Evolutionary conservation across 2,113 vertebrate species (phyloP).

Genomic region (Myrmecobius fasciatus): DNA sequence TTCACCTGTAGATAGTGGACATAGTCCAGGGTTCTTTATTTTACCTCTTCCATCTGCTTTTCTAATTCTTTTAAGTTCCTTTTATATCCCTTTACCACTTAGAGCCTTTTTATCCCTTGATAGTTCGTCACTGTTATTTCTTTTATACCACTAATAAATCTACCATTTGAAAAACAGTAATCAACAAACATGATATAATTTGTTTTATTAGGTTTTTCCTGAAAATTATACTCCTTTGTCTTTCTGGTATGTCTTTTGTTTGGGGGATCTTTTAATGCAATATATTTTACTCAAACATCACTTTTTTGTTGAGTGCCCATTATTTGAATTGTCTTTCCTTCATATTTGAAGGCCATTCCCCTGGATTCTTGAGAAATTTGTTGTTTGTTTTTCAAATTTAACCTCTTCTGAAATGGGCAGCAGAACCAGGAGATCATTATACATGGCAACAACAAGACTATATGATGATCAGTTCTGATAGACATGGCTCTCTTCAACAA

Average conservation of each 20-base stretch:
- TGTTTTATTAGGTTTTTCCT: not conserved
- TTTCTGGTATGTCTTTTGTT: not conserved
- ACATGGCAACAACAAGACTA: no score
- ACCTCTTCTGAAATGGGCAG: no score
- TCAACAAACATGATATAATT: not conserved
- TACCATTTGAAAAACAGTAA: not conserved
- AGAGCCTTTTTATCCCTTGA: not conserved
- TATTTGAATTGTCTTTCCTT: not conserved
- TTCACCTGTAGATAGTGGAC: not conserved
- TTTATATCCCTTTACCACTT: not conserved
- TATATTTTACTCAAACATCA: not conserved
- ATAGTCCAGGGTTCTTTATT: not conserved
- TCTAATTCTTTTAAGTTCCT: not conserved
- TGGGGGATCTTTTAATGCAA: not conserved
- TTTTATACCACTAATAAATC: not conserved
- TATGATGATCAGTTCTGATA: no score
- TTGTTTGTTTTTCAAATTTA: not conserved
- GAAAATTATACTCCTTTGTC: not conserved
- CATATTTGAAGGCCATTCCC: not conserved
- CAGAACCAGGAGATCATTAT: no score
- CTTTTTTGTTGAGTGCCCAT: not conserved
- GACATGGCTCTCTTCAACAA: no score
- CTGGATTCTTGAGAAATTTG: not conserved
- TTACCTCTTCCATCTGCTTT: not conserved
- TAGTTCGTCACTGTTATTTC: not conserved